These are phyloP conservation scores for Meiosimyza platycephala DNA, from an alignment of 2,888 invertebrate genomes.

Conservation along the genomic window DNA sequence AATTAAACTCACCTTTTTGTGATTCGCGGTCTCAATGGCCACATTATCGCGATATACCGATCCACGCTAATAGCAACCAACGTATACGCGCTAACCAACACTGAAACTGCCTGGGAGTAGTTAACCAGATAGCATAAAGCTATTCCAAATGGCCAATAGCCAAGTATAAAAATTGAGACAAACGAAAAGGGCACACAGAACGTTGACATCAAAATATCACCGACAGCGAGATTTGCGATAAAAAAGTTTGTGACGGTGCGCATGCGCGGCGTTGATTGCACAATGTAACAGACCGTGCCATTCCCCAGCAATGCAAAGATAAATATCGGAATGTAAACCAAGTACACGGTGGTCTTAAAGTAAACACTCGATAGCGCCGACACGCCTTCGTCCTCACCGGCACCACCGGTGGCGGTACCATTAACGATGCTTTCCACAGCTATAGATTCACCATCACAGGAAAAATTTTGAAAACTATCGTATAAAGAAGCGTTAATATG, in stretches of 20 bases:
- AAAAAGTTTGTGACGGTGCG: slow-evolving; percentile 93
- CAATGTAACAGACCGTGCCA: slow-evolving; percentile 87
- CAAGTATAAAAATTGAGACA: slow-evolving; percentile 80
- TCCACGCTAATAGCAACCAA: slow-evolving; percentile 91
- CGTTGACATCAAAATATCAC: slow-evolving; percentile 89
- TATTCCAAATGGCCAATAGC: slow-evolving; percentile 90
- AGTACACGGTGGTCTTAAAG: slow-evolving; percentile 75
- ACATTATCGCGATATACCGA: slow-evolving; percentile 90
- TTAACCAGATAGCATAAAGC: slow-evolving; percentile 85
- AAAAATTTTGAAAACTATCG: slow-evolving; percentile 41
- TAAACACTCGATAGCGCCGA: slow-evolving; percentile 68
- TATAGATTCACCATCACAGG: slow-evolving; percentile 52
- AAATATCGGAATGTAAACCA: slow-evolving; percentile 79
- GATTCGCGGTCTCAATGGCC: slow-evolving; percentile 84
- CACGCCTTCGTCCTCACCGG: slow-evolving; percentile 50
- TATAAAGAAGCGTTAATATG: slow-evolving; percentile 46
- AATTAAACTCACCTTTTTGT: slow-evolving; percentile 71
- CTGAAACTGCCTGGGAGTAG: slow-evolving; percentile 84
- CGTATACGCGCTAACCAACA: slow-evolving; percentile 89
- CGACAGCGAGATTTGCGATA: slow-evolving; percentile 88
- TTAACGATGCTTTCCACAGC: slow-evolving; percentile 7
- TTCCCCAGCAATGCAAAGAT: slow-evolving; percentile 79
- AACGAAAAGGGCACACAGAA: slow-evolving; percentile 94
- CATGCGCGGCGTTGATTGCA: slow-evolving; percentile 86
- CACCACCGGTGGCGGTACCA: slow-evolving; percentile 27